These are phyloP conservation scores for Carcharodon carcharias DNA, from an alignment of 2,797 vertebrate genomes.

Conservation along the genomic window DNA sequence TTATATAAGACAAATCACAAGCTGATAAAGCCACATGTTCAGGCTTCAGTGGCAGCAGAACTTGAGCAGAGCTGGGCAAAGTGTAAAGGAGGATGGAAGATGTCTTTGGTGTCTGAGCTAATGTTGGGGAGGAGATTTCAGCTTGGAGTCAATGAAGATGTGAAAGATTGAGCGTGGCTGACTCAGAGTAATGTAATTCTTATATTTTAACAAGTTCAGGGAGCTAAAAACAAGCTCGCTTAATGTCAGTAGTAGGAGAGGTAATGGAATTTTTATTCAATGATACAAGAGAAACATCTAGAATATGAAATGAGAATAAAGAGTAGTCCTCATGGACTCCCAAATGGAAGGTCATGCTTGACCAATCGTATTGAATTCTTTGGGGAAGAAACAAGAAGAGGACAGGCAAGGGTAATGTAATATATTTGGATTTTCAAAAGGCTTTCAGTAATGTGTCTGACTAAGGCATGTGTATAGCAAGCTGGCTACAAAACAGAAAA, in stretches of 20 bases:
- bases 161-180: background rate
- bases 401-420: too few relatives aligned
- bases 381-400: too few relatives aligned
- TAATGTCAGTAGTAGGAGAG: background rate
- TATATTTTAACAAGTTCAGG: background rate
- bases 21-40: background rate
- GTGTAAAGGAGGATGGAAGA: background rate
- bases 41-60: background rate
- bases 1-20: background rate
- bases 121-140: background rate
- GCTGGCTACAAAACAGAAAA: background rate
- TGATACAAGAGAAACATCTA: background rate
- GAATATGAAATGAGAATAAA: background rate
- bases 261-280: background rate
- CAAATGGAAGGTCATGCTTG: too few relatives aligned
- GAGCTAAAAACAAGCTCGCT: background rate
- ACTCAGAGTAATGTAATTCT: background rate
- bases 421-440: too few relatives aligned
- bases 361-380: too few relatives aligned
- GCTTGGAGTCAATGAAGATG: background rate
- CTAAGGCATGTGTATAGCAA: background rate
- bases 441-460: too few relatives aligned
- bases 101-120: background rate
- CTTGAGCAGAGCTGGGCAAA: background rate
- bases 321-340: background rate